Evolutionary conservation across 2,888 invertebrate genomes (phyloP), one percentile per base, ranked within the genome.

Genomic region (Sphinx pinastri): DNA sequence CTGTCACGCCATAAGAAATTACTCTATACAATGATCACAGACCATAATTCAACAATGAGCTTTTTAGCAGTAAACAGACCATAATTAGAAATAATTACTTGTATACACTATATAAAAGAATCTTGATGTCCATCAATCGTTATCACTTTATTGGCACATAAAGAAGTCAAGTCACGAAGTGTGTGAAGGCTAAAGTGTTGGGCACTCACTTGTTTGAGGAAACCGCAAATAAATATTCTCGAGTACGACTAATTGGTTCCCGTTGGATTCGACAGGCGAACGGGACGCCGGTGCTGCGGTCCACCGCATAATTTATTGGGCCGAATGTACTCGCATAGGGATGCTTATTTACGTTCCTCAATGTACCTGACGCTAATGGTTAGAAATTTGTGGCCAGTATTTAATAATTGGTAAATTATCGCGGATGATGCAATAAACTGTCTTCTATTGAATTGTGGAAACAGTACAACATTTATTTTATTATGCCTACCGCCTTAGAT

Each of bases 201-300:
- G 86, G 81, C 79, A 84, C 81, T 84, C 87, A 84, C 87, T 89
- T 90, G 88, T 90, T 90, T 86, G 87, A 87, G 88, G 84, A 85
- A 87, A 88, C 91, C 90, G 89, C 92, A 91, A 91, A 93, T 93
- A 93, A 93, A 93, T 93, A 93, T 92, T 88, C 88, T 83, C 83
- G 83, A 84, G 84, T 81, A 82, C 87, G 90, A 93, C 93, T 93
- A 93, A 93, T 93, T 92, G 92, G 92, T 91, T 89, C 88, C 89
- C 89, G 90, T 88, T 88, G 90, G 90, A 89, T 88, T 90, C 89
- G 90, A 90, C 91, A 88, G 88, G 83, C 88, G 88, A 86, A 86
- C 89, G 87, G 86, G 79, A 79, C 83, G 79, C 81, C 81, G 81
- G 79, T 81, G 79, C 81, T 84, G 89, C 84, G 91, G 91, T 84